Conservation (phyloP, 2,888 invertebrate species). For the Endotricha flammealis region DNA sequence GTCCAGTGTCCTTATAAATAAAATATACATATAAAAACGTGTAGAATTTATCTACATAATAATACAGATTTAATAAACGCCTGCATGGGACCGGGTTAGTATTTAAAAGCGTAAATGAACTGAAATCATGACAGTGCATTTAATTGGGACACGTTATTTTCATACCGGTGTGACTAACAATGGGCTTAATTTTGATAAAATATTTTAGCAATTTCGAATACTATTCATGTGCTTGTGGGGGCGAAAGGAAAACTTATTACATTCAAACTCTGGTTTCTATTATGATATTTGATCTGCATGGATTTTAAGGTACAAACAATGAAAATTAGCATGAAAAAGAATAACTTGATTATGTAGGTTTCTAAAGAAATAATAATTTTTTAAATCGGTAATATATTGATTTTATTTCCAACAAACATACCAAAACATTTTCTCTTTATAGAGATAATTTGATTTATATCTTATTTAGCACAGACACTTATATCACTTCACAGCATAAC, state of each 20-base stretch:
- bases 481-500: too few species aligned
- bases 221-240: background rate
- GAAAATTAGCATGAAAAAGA: too few species aligned
- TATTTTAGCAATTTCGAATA: conserved; percentile 11
- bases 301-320: too few species aligned
- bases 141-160: conserved; percentile 13
- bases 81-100: conserved; percentile 64
- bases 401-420: too few species aligned
- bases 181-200: conserved; percentile 20
- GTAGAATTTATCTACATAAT: conserved; percentile 57
- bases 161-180: conserved; percentile 13
- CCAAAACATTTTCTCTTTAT: too few species aligned
- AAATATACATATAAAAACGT: conserved; percentile 53
- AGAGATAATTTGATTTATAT: too few species aligned
- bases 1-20: conserved; percentile 53
- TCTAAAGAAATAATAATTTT: too few species aligned
- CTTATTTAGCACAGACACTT: too few species aligned
- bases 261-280: too few species aligned
- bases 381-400: too few species aligned
- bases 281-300: too few species aligned
- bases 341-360: too few species aligned
- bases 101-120: conserved; percentile 45
- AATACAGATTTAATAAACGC: conserved; percentile 45
- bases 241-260: conserved; percentile 8
- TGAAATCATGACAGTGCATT: conserved; percentile 1